Percentiles rank a stretch among this genome's conserved stretches.
Evolutionary conservation across 1,140 invertebrate species (phyloP).

Genomic region (Batillaria attramentaria): DNA sequence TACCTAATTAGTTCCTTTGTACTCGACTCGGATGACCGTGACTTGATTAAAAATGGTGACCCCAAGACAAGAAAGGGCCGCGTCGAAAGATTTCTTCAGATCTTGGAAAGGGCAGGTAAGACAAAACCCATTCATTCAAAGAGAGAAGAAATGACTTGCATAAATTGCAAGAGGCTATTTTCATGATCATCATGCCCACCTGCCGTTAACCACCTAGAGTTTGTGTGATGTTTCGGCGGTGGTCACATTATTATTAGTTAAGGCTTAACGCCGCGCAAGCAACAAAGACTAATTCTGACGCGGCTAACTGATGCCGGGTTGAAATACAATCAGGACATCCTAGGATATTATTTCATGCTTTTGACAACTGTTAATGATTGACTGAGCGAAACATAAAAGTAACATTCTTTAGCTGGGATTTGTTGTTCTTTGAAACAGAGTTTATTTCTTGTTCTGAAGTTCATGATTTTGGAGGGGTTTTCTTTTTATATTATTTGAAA

Average conservation of each 20-base stretch:
- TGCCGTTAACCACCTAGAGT: neutral
- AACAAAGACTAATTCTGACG: neutral
- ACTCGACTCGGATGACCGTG: slow-evolving; percentile 24
- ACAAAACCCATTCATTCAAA: neutral
- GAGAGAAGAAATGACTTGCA: neutral
- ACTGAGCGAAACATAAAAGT: neutral
- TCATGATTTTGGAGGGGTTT: neutral
- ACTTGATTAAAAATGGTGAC: slow-evolving; percentile 22
- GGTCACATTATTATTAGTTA: no score
- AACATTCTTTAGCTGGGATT: neutral
- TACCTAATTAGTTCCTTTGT: slow-evolving; percentile 17
- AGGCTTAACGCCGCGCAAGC: neutral
- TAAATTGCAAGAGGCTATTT: no score
- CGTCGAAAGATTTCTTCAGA: slow-evolving; percentile 16
- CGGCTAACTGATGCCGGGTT: no score
- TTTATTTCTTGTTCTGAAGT: neutral
- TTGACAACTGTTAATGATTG: no score
- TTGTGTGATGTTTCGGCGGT: neutral
- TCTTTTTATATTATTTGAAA: neutral
- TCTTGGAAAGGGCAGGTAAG: slow-evolving; percentile 25
- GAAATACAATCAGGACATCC: no score
- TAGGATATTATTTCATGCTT: no score
- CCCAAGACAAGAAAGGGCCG: slow-evolving; percentile 16
- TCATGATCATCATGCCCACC: neutral
- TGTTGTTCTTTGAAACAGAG: neutral